Percentiles rank a stretch among this genome's conserved stretches.
These are phyloP conservation scores for Picus viridis DNA, from an alignment of 2,797 vertebrate species.

Conservation along the genomic window DNA sequence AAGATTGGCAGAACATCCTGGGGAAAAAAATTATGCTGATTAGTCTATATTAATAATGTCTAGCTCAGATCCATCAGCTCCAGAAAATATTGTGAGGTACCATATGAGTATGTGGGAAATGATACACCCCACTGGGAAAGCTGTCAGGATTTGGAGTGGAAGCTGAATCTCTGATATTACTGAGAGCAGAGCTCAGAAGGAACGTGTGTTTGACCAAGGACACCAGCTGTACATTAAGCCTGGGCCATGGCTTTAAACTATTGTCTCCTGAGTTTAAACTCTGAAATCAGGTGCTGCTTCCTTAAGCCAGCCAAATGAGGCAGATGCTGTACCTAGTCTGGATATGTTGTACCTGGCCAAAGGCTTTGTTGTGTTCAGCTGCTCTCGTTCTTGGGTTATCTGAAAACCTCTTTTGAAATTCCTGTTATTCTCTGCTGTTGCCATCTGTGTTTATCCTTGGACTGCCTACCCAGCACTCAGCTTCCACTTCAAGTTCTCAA, in stretches of 20 bases:
- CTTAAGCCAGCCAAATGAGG: background rate
- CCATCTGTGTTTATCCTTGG: background rate
- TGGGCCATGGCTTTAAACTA: background rate
- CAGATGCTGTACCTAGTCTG: background rate
- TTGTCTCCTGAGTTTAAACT: background rate
- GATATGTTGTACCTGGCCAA: background rate
- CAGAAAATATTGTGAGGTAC: background rate
- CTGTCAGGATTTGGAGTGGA: background rate
- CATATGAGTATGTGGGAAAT: background rate
- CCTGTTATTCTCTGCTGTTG: background rate
- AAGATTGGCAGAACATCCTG: background rate
- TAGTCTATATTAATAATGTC: background rate
- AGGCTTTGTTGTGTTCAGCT: background rate
- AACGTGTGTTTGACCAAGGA: rapidly evolving
- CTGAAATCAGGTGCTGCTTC: background rate
- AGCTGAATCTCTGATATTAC: background rate
- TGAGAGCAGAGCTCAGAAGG: background rate
- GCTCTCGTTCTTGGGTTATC: rapidly evolving
- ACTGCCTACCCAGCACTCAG: background rate
- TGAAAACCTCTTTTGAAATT: background rate
- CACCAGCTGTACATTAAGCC: background rate
- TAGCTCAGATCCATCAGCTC: background rate
- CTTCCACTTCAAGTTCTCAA: background rate
- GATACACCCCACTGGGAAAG: background rate
- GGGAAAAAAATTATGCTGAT: background rate